Conservation (phyloP, 2,888 invertebrate species). For the Drosophila fulvimacula region DNA sequence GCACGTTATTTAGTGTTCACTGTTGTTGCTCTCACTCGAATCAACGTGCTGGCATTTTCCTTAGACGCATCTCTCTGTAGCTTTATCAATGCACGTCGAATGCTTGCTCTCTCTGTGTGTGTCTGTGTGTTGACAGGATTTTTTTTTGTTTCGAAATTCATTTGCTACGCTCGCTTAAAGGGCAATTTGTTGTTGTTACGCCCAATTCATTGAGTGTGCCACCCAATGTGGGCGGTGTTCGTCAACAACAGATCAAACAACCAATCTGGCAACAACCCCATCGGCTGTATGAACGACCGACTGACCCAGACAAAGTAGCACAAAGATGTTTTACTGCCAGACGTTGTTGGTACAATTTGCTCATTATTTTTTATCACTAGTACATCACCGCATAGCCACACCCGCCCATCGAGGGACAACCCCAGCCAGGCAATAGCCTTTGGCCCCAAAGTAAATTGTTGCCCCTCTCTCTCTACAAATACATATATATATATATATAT, state of each 20-base stretch:
- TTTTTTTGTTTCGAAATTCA: conserved; percentile 72
- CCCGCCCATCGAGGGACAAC: conserved; percentile 9
- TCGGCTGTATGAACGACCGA: conserved; percentile 45
- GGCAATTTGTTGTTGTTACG: conserved; percentile 70
- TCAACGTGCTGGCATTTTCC: conserved; percentile 52
- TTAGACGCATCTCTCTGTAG: conserved; percentile 35
- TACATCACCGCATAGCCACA: conserved; percentile 33
- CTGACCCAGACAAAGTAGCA: conserved; percentile 78
- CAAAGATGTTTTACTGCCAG: conserved; percentile 73
- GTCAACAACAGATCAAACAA: conserved; percentile 51
- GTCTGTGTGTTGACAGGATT: conserved; percentile 54
- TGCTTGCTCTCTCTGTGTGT: conserved; percentile 20
- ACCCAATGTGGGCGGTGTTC: conserved; percentile 29
- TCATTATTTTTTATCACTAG: conserved; percentile 80
- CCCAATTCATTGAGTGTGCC: conserved; percentile 70
- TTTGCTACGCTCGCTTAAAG: conserved; percentile 71
- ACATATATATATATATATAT: conserved; percentile 4
- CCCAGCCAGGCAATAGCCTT: conserved; percentile 53
- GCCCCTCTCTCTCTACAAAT: conserved; percentile 61
- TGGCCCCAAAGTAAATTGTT: conserved; percentile 70
- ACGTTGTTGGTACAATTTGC: conserved; percentile 75
- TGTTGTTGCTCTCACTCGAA: conserved; percentile 41
- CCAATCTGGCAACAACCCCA: conserved; percentile 60
- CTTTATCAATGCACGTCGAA: conserved; percentile 35
- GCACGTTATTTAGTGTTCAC: conserved; percentile 72